Evolutionary conservation across 2,113 vertebrate species (phyloP), one percentile per base, ranked within the genome.

Genomic region (Microcebus lehilahytsara): DNA sequence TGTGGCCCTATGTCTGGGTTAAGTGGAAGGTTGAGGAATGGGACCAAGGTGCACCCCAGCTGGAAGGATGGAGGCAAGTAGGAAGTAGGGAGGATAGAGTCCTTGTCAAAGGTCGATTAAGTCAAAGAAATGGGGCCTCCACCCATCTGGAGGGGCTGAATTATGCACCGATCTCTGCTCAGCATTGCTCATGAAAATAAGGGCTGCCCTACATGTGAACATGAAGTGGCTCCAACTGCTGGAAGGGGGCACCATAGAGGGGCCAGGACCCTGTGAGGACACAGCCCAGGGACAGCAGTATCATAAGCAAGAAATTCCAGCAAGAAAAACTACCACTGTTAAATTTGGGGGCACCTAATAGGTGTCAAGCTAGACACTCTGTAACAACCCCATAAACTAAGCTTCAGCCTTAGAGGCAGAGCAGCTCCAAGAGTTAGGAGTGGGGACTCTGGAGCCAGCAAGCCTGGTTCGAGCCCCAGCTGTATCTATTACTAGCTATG

Each of bases 351-450:
- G 12, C 62, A 12, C 25, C 56, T 46, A 3, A 1, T 3, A 58
- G 78, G 16, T 13, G 11, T 17, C 64, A 37, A 17, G 9, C 12
- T 2, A 46, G 30, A 37, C 60, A 13, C 4, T 20, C 20, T 19
- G 27, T 19, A 37, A 5, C 12, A 46, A 14, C 9, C 7, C 20
- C 0, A 0, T 6, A 13, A n/a, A 12, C n/a, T 17, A 23, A 77
- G 27, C 25, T 32, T n/a, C 32, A 1, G 3, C 1, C 10, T 34
- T 13, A 53, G 40, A 46, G n/a, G 40, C 9, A 53, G 74, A 46
- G 72, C 9, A 74, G n/a, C 17, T 9, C 20, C 16, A 17, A 9
- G 7, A 25, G 40, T 51, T 9, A 30, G 12, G 37, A 23, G 19
- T 37, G 49, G 71, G 13, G 49, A 9, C 71, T 17, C 12, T 19